Conservation (phyloP, 2,113 vertebrate genomes). For the Candoia aspera region DNA sequence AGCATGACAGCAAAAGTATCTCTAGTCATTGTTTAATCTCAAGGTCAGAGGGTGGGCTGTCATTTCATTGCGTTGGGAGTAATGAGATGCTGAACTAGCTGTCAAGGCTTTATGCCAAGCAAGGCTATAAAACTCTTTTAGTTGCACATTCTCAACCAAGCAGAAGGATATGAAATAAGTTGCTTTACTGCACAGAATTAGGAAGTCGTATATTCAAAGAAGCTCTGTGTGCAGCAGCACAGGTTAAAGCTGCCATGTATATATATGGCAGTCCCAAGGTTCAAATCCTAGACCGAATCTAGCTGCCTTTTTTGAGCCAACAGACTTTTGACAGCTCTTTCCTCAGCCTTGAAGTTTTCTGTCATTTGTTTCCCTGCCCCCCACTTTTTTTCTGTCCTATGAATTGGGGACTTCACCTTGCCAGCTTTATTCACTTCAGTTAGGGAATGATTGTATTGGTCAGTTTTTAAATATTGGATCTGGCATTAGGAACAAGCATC, state of each 20-base stretch:
- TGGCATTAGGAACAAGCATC: no score
- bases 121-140: not conserved
- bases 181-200: not conserved
- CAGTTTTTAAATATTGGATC: not conserved
- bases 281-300: not conserved
- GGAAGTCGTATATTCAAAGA: not conserved
- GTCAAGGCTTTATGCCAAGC: not conserved
- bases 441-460: not conserved
- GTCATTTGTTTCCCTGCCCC: no score
- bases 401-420: no score
- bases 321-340: no score
- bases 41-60: not conserved
- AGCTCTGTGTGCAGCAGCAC: not conserved
- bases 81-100: not conserved
- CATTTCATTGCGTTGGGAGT: not conserved
- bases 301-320: no score
- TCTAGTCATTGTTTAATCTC: not conserved
- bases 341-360: no score
- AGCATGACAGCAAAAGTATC: not conserved
- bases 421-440: no score
- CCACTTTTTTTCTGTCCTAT: no score
- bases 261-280: not conserved
- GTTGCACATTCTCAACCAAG: not conserved
- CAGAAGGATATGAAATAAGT: not conserved
- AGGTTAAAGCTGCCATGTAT: not conserved